Evolutionary conservation across 2,888 invertebrate genomes (phyloP).

Genomic region (Steinernema hermaphroditum): DNA sequence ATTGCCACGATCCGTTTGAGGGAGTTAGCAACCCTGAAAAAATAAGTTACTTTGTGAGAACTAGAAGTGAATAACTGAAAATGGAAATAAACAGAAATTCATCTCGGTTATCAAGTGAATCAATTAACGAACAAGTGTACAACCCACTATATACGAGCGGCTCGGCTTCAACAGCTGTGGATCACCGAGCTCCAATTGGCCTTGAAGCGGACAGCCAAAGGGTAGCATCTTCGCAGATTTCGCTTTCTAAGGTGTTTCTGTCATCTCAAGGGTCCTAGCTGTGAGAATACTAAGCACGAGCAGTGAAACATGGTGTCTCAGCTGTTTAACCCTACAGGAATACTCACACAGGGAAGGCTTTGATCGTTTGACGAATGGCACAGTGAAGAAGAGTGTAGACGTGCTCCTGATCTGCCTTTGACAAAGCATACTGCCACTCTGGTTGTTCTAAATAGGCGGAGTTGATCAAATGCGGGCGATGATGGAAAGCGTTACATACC

Average conservation of each 20-base stretch:
- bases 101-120: no score
- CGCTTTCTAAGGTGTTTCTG: slow-evolving; percentile 23
- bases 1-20: not conserved
- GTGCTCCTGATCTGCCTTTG: slow-evolving; percentile 37
- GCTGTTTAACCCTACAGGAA: not conserved
- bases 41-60: no score
- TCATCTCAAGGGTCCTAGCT: slow-evolving; percentile 20
- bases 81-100: no score
- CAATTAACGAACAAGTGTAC: not conserved
- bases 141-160: slow-evolving; percentile 14
- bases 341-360: slow-evolving; percentile 46
- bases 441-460: not conserved
- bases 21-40: no score
- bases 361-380: slow-evolving; percentile 42
- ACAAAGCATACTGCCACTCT: slow-evolving; percentile 8
- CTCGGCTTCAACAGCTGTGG: not conserved
- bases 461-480: not conserved
- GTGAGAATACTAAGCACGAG: not conserved
- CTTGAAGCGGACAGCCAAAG: slow-evolving; percentile 27
- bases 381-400: slow-evolving; percentile 43
- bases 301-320: no score
- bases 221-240: not conserved
- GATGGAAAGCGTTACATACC: no score
- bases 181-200: slow-evolving; percentile 15
- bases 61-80: no score